Evolutionary conservation across 2,797 vertebrate genomes (phyloP).

Genomic region (Arvicola amphibius): DNA sequence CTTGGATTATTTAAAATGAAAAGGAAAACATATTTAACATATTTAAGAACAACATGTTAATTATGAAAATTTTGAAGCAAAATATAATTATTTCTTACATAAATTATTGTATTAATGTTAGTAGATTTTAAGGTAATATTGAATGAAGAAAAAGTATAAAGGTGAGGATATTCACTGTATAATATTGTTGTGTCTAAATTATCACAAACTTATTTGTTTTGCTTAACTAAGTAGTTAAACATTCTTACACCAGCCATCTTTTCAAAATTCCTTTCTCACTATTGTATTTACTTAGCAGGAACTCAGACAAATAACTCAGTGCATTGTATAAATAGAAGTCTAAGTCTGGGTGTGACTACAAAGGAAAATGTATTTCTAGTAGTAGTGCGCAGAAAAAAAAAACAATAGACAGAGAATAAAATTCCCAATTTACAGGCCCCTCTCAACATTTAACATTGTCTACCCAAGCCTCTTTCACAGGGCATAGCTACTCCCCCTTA

Average conservation of each 20-base stretch:
- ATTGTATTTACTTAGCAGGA: conserved; percentile 74
- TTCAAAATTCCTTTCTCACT: conserved; percentile 66
- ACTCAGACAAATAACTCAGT: conserved; percentile 70
- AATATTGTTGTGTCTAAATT: conserved; percentile 69
- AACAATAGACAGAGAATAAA: conserved; percentile 76
- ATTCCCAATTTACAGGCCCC: conserved; percentile 64
- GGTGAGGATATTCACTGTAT: conserved; percentile 41
- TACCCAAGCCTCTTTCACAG: conserved; percentile 73
- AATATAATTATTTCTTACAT: not conserved
- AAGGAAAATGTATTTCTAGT: conserved; percentile 78
- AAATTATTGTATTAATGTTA: not conserved
- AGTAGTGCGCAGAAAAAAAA: conserved; percentile 51
- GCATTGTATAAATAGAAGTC: conserved; percentile 74
- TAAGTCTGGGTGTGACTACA: conserved; percentile 72
- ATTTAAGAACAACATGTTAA: not conserved
- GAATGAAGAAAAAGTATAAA: conserved; percentile 51
- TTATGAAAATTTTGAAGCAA: not conserved
- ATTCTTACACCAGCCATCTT: conserved; percentile 66
- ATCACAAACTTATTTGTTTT: conserved; percentile 66
- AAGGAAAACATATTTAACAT: not conserved
- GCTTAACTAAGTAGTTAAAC: conserved; percentile 36
- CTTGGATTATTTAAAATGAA: not conserved
- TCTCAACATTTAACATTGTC: conserved; percentile 58
- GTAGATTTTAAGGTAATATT: conserved; percentile 13
- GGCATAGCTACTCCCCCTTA: conserved; percentile 59